Percentiles rank a stretch among this genome's conserved stretches.
phyloP scores from a whole-genome alignment of 2,797 vertebrate species.

The Rhodeus uyekii region DNA sequence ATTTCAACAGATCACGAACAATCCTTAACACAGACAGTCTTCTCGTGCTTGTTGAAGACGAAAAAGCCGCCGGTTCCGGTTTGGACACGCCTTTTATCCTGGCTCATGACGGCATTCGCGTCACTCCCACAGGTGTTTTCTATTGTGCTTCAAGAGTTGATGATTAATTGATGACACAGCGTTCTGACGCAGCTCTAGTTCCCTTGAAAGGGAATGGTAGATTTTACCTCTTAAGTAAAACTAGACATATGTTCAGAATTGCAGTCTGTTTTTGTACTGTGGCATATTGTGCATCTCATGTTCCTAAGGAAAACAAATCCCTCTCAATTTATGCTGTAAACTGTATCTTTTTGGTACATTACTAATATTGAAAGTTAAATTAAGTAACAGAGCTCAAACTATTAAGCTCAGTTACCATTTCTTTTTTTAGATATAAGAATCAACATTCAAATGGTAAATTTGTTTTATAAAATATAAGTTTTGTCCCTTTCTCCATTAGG shows the following conservation, averaged over 20 bases:
- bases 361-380: background rate
- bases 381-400: background rate
- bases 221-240: background rate
- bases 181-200: no score
- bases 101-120: no score
- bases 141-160: no score
- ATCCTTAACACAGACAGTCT: no score
- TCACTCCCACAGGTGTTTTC: no score
- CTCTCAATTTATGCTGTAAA: background rate
- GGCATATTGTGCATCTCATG: background rate
- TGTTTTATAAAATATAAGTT: background rate
- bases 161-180: no score
- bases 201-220: no score
- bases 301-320: background rate
- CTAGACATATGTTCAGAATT: background rate
- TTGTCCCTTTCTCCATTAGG: no score
- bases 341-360: background rate
- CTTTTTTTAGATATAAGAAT: background rate
- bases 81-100: no score
- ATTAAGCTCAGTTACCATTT: background rate
- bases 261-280: background rate
- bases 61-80: no score
- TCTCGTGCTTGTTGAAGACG: no score
- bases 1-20: no score
- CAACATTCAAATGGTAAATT: background rate